Conservation (phyloP, 2,113 vertebrate genomes). For the Rhynchomys soricoides region DNA sequence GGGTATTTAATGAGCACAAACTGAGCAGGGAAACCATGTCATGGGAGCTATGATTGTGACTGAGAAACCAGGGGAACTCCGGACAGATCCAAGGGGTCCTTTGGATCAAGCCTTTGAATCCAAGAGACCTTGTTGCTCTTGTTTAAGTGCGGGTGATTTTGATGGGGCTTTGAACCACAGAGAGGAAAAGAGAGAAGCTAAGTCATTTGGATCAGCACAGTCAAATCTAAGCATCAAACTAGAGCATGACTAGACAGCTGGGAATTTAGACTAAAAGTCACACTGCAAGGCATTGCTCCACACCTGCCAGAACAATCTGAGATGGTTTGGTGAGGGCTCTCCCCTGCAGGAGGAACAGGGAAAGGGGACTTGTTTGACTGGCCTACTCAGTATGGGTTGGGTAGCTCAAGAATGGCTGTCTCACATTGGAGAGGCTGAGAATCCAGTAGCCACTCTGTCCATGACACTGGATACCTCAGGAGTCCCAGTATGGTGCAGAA, state of each 20-base stretch:
- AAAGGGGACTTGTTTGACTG: too few relatives aligned
- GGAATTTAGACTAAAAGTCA: background rate
- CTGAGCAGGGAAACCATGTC: background rate
- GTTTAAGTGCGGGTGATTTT: background rate
- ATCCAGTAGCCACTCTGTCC: background rate
- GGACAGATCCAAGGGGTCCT: background rate
- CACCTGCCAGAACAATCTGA: background rate
- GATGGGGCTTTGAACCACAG: background rate
- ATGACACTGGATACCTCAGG: background rate
- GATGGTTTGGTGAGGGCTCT: background rate
- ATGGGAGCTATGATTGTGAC: background rate
- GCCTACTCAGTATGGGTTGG: background rate
- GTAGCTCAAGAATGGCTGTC: background rate
- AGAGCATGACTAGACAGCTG: background rate
- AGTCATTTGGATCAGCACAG: slow-evolving; percentile 23
- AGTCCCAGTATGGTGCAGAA: background rate
- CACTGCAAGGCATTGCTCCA: background rate
- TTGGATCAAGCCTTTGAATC: background rate
- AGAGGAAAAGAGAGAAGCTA: background rate
- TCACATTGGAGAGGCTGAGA: too few relatives aligned
- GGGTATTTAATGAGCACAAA: background rate
- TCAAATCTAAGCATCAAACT: background rate
- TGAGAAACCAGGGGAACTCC: background rate
- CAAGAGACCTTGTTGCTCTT: background rate
- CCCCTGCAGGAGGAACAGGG: background rate